Conservation (phyloP, 2,113 vertebrate genomes). For the Formicarius rufipectus region DNA sequence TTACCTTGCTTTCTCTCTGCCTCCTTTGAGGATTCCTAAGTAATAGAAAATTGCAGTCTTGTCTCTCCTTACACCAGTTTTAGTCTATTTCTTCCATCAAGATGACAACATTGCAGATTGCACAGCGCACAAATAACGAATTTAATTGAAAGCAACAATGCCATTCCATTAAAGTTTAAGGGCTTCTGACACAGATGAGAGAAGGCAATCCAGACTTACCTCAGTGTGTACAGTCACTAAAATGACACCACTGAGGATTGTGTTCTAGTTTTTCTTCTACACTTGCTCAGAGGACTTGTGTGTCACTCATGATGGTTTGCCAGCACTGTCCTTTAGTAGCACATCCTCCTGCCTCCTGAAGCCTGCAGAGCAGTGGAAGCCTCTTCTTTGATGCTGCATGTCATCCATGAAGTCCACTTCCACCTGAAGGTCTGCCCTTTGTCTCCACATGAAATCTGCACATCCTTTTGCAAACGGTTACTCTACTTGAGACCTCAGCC, state of each 20-base stretch:
- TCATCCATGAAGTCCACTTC: not conserved
- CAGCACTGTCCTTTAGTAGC: not conserved
- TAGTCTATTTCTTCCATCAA: not conserved
- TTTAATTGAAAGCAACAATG: not conserved
- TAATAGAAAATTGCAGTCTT: not conserved
- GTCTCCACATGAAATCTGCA: not conserved
- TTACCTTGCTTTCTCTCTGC: not conserved
- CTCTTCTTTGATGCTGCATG: not conserved
- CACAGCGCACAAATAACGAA: not conserved
- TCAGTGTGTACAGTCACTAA: not conserved
- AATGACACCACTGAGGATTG: not conserved
- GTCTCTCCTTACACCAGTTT: not conserved
- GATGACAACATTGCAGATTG: not conserved
- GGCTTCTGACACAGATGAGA: not conserved
- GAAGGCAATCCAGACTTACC: not conserved
- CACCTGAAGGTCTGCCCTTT: not conserved
- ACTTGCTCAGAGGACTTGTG: accelerated
- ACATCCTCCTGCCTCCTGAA: not conserved
- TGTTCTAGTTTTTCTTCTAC: not conserved
- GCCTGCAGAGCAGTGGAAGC: not conserved
- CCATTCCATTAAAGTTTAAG: not conserved
- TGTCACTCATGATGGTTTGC: not conserved
- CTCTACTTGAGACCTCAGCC: not conserved
- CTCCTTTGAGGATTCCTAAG: not conserved
- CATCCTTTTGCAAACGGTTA: not conserved